These are phyloP conservation scores for Xiphophorus maculatus DNA, from an alignment of 2,113 vertebrate genomes.

Conservation along the genomic window DNA sequence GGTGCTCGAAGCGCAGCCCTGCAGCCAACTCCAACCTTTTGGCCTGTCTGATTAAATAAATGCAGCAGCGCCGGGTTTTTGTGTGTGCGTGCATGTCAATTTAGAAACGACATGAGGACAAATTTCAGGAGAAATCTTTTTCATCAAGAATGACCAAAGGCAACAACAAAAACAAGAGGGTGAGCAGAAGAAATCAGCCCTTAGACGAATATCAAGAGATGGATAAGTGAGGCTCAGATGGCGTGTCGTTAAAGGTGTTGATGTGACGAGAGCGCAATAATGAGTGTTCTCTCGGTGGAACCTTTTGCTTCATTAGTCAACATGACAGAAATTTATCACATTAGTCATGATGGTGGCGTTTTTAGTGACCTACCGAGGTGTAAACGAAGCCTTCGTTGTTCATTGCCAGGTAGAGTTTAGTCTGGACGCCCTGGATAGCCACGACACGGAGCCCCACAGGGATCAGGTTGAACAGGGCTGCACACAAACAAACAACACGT, in stretches of 20 bases:
- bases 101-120: constrained; percentile 19
- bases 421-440: constrained; percentile 99
- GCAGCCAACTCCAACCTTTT: constrained; percentile 44
- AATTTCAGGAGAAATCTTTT: constrained; percentile 44
- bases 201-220: constrained; percentile 39
- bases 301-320: constrained; percentile 30
- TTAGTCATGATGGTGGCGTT: constrained; percentile 15
- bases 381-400: constrained; percentile 98
- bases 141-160: constrained; percentile 35
- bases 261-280: constrained; percentile 48
- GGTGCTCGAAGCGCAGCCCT: constrained; percentile 26
- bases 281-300: constrained; percentile 27
- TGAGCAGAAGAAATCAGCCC: constrained; percentile 50
- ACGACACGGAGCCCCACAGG: constrained; percentile 98
- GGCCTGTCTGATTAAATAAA: constrained; percentile 46
- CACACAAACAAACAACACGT: constrained; percentile 33
- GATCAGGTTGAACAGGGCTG: constrained; percentile 99
- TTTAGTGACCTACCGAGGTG: constrained; percentile 89
- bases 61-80: background rate
- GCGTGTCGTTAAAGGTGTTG: constrained; percentile 42
- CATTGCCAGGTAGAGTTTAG: constrained; percentile 97
- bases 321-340: background rate
- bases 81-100: constrained; percentile 3
- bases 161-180: constrained; percentile 41
- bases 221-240: constrained; percentile 39